Percentiles rank a stretch among this genome's conserved stretches.
Evolutionary conservation across 2,797 vertebrate genomes (phyloP).

Genomic region (Onychomys leucogaster): DNA sequence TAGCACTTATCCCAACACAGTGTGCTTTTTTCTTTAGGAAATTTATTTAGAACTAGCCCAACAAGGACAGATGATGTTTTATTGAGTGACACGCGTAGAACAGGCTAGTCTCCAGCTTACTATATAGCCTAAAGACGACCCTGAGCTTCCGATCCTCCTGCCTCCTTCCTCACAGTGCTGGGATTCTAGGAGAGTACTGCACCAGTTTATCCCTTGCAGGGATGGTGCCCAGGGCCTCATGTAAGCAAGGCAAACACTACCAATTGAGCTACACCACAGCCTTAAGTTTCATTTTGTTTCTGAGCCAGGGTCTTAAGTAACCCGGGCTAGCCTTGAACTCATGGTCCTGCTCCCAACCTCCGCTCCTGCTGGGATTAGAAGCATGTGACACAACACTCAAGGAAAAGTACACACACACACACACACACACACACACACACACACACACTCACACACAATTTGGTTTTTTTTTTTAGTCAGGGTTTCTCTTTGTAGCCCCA

Average conservation of each 20-base stretch:
- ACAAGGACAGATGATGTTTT: not conserved
- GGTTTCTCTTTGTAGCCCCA: not conserved
- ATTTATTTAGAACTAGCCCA: not conserved
- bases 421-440: not conserved
- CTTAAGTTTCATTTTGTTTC: not conserved
- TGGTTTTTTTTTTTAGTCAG: not conserved
- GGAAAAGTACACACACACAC: not conserved
- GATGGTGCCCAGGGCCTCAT: not conserved
- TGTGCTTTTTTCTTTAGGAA: not conserved
- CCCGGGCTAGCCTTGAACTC: not conserved
- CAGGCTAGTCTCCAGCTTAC: not conserved
- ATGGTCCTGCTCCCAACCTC: not conserved
- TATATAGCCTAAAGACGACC: not conserved
- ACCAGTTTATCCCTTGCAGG: not conserved
- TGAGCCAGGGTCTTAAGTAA: not conserved
- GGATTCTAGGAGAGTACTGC: not conserved
- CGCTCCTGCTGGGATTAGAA: not conserved
- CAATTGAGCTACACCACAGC: not conserved
- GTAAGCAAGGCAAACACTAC: not conserved
- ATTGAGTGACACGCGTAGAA: no score
- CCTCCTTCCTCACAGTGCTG: not conserved
- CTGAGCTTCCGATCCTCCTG: not conserved
- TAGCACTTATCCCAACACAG: rapidly evolving
- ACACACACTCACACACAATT: not conserved
- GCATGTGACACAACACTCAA: not conserved